Conservation (phyloP, 2,888 invertebrate species). For the Melinopterus prodromus region DNA sequence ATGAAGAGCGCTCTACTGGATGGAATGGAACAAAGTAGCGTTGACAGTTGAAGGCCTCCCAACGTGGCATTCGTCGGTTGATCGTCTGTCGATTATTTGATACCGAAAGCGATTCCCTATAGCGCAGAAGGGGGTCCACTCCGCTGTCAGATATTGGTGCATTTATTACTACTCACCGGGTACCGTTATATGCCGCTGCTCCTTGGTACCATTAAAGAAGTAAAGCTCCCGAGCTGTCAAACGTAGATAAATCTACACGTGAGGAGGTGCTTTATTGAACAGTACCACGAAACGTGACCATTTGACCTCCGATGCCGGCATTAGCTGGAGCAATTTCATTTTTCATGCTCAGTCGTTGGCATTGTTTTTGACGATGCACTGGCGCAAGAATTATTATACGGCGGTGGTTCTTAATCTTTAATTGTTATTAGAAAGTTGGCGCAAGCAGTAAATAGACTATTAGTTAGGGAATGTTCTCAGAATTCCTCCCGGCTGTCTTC, state of each 20-base stretch:
- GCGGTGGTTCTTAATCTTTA: too few relatives aligned
- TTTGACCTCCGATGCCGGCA: neutral
- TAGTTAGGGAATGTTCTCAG: too few relatives aligned
- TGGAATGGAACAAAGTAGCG: neutral
- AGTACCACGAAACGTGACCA: slow-evolving; percentile 17
- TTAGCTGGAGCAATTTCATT: slow-evolving; percentile 8
- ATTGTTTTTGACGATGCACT: neutral
- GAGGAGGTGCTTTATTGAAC: neutral
- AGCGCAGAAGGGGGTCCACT: slow-evolving; percentile 26
- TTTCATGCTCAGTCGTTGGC: neutral
- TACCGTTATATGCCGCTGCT: slow-evolving; percentile 23
- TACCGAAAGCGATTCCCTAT: slow-evolving; percentile 27
- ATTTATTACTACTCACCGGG: slow-evolving; percentile 21
- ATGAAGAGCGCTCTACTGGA: neutral
- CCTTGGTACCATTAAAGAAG: slow-evolving; percentile 19
- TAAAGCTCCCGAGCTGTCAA: neutral
- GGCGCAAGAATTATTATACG: neutral
- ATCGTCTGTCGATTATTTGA: slow-evolving; percentile 22
- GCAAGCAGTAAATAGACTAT: neutral
- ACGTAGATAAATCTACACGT: slow-evolving; percentile 10
- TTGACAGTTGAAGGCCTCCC: slow-evolving; percentile 8
- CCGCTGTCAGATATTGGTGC: slow-evolving; percentile 21
- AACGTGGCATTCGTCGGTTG: slow-evolving; percentile 18
- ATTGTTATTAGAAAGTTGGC: neutral
- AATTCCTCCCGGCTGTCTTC: too few relatives aligned